A percentile compares a stretch with the other conserved stretches of the same genome.
Conservation (phyloP, 2,888 invertebrate species). For the Oithona nana region DNA sequence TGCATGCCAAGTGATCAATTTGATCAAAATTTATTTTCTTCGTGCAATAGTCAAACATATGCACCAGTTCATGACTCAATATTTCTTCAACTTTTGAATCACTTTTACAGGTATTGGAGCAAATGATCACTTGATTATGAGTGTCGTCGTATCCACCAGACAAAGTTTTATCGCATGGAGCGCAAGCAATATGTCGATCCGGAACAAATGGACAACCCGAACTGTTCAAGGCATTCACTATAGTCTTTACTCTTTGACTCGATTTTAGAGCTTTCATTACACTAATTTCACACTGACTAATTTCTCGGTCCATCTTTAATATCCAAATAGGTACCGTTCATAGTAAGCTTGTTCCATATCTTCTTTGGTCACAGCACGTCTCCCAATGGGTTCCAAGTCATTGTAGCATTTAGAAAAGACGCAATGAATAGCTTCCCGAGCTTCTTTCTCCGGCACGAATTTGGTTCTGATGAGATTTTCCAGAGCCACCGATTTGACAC, state of each 20-base stretch:
- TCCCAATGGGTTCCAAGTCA: constrained; percentile 57
- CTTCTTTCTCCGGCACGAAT: neutral
- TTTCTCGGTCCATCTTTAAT: neutral
- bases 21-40: constrained; percentile 72
- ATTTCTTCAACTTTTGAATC: constrained; percentile 56
- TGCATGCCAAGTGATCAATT: constrained; percentile 78
- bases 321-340: constrained; percentile 12
- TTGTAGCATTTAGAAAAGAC: constrained; percentile 17
- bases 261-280: constrained; percentile 60
- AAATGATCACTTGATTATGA: constrained; percentile 65
- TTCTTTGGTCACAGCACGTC: constrained; percentile 22
- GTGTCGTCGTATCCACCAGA: constrained; percentile 77
- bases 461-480: constrained; percentile 4
- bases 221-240: constrained; percentile 15
- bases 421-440: neutral
- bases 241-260: neutral
- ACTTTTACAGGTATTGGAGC: constrained; percentile 57
- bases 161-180: constrained; percentile 62
- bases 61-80: constrained; percentile 77
- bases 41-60: constrained; percentile 86
- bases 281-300: neutral
- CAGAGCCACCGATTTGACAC: neutral
- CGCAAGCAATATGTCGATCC: constrained; percentile 72
- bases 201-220: constrained; percentile 54
- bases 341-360: neutral